These are phyloP conservation scores for Avahi laniger DNA, from an alignment of 2,797 vertebrate genomes.

Conservation along the genomic window DNA sequence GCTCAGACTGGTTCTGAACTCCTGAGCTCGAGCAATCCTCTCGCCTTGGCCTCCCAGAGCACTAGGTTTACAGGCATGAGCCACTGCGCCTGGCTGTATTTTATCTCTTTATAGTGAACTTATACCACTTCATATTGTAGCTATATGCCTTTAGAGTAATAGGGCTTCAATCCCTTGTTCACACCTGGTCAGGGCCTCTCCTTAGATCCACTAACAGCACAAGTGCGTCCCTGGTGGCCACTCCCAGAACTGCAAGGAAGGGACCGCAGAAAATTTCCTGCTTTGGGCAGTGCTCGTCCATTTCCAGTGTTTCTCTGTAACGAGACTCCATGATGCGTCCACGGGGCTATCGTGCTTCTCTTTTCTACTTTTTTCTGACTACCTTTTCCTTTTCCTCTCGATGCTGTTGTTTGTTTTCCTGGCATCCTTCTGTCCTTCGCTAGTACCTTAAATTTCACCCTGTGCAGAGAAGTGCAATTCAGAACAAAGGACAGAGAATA, in stretches of 20 bases:
- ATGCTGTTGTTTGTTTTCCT: neutral
- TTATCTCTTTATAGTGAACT: neutral
- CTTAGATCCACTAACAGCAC: rapidly evolving
- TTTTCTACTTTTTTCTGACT: neutral
- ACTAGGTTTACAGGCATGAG: neutral
- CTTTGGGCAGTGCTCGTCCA: rapidly evolving
- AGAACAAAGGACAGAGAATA: rapidly evolving
- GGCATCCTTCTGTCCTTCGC: neutral
- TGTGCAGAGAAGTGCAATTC: neutral
- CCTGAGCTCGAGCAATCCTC: neutral
- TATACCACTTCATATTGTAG: neutral
- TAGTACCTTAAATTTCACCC: neutral
- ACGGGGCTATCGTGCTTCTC: rapidly evolving
- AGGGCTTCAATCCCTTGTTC: rapidly evolving
- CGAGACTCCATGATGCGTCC: rapidly evolving
- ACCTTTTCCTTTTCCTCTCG: too few species aligned
- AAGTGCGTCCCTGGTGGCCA: neutral
- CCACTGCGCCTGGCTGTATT: neutral
- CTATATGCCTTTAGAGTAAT: rapidly evolving
- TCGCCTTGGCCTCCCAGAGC: neutral
- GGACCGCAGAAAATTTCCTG: rapidly evolving
- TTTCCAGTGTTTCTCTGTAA: neutral
- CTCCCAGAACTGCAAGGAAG: neutral
- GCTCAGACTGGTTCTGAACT: neutral
- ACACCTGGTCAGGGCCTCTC: rapidly evolving